Conservation (phyloP, 1,140 invertebrate genomes). For the Whitmania pigra region DNA sequence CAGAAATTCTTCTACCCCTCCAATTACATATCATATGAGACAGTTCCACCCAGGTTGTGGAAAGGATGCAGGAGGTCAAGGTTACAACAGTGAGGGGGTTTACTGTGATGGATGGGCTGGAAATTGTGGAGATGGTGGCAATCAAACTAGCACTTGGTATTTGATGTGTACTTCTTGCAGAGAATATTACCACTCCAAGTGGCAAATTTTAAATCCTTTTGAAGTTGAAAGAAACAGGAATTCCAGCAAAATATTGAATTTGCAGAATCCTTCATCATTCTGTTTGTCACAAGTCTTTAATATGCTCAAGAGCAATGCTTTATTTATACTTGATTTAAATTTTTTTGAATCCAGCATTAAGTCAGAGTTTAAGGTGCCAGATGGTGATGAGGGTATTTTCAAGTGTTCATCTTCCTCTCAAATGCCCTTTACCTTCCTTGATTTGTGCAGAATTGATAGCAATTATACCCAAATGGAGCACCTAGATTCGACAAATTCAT, state of each 20-base stretch:
- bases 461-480: background rate
- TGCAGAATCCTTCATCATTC: background rate
- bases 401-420: background rate
- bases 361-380: background rate
- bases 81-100: slow-evolving; percentile 70
- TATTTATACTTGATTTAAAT: slow-evolving; percentile 75
- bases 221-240: background rate
- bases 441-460: background rate
- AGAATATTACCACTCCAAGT: slow-evolving; percentile 55
- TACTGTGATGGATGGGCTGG: slow-evolving; percentile 75
- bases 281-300: slow-evolving; percentile 45
- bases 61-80: slow-evolving; percentile 66
- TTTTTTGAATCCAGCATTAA: background rate
- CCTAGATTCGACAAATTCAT: background rate
- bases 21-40: slow-evolving; percentile 81
- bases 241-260: background rate
- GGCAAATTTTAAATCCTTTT: background rate
- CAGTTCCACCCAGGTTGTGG: slow-evolving; percentile 77
- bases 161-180: slow-evolving; percentile 76
- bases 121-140: slow-evolving; percentile 72
- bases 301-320: slow-evolving; percentile 79
- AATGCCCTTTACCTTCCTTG: slow-evolving; percentile 1
- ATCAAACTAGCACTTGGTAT: slow-evolving; percentile 74
- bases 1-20: slow-evolving; percentile 57
- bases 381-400: background rate